A percentile compares a stretch with the other conserved stretches of the same genome.
Evolutionary conservation across 2,888 invertebrate genomes (phyloP).

Genomic region (Euzophera pinguis): DNA sequence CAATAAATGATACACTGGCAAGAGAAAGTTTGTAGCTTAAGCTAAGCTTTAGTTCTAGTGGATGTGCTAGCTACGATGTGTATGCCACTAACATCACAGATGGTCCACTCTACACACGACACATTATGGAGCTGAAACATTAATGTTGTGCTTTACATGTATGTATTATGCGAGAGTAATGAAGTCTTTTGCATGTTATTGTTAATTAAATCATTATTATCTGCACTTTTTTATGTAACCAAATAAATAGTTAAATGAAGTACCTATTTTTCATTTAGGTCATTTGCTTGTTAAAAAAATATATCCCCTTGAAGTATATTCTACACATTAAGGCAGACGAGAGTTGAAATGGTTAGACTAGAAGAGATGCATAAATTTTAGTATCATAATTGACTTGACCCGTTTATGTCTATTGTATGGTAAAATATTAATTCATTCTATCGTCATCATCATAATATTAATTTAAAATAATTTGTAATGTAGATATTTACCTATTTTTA

Average conservation of each 20-base stretch:
- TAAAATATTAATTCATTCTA: not conserved
- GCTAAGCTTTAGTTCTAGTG: not conserved
- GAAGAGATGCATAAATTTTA: not conserved
- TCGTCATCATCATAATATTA: too few species aligned
- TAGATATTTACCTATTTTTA: too few species aligned
- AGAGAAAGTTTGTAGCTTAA: not conserved
- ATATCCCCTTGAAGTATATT: too few species aligned
- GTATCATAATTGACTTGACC: not conserved
- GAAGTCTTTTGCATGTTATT: not conserved
- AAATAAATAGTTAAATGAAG: too few species aligned
- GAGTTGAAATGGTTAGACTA: too few species aligned
- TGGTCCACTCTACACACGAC: not conserved
- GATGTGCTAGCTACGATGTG: conserved; percentile 30
- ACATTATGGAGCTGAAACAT: conserved; percentile 1
- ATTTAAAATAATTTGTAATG: too few species aligned
- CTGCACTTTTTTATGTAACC: not conserved
- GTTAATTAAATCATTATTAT: not conserved
- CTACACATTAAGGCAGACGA: too few species aligned
- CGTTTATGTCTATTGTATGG: not conserved
- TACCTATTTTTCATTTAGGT: too few species aligned
- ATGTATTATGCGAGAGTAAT: not conserved
- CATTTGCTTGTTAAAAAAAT: too few species aligned
- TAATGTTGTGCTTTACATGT: not conserved
- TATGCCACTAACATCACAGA: conserved; percentile 25
- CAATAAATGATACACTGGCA: too few species aligned